Evolutionary conservation across 1,140 invertebrate genomes (phyloP).

Genomic region (Scaptodrosophila lebanonensis): DNA sequence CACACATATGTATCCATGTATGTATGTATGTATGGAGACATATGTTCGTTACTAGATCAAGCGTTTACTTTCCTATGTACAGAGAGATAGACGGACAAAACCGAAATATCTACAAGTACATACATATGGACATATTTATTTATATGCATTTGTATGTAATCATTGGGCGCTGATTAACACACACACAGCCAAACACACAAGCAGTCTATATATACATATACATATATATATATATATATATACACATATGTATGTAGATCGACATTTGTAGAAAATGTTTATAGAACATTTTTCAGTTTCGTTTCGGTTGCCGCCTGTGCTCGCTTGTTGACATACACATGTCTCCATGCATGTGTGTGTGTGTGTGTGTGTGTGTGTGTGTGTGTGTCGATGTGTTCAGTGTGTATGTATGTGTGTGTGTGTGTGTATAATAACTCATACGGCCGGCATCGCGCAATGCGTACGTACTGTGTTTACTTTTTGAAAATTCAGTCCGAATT

Average conservation of each 20-base stretch:
- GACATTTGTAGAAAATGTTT: not conserved
- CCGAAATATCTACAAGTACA: no score
- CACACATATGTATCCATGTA: not conserved
- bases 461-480: slow-evolving; percentile 52
- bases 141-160: slow-evolving; percentile 13
- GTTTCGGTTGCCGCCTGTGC: no score
- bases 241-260: slow-evolving; percentile 41
- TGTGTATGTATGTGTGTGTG: slow-evolving; percentile 15
- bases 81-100: no score
- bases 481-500: slow-evolving; percentile 59
- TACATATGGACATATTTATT: no score
- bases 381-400: slow-evolving; percentile 3
- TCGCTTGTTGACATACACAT: no score
- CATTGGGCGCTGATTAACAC: slow-evolving; percentile 19
- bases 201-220: not conserved
- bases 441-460: slow-evolving; percentile 53
- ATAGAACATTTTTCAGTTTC: slow-evolving; percentile 19
- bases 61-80: no score
- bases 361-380: slow-evolving; percentile 13
- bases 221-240: not conserved
- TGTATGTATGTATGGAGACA: not conserved
- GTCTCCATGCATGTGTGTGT: slow-evolving; percentile 18
- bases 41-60: no score
- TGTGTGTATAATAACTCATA: slow-evolving; percentile 67
- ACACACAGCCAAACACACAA: slow-evolving; percentile 3